Base-by-base conservation (phyloP, 2,888 invertebrate genomes). In the Tetropium fuscum region DNA sequence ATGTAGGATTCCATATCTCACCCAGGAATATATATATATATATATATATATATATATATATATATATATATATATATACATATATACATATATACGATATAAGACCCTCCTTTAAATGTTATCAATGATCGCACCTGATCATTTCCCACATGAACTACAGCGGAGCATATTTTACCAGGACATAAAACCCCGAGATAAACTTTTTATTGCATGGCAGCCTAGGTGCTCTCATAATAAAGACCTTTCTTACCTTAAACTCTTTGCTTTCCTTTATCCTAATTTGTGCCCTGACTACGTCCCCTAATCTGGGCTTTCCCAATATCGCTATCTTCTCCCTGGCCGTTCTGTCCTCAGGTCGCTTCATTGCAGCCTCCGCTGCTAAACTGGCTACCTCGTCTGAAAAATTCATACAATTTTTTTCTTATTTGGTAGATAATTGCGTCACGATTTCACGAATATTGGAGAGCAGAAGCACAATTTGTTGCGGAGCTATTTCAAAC, bases 221-320 rank as follows among this genome's bases (percentile, higher is more conserved):
- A n/a, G 10, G 10, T 25, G 7, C 32, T 11, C 15, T 34, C 10
- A 13, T 30, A 10, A 19, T 41, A 30, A 48, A 56, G 16, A 38
- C 10, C 10, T 19, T 38, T 65, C 83, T 83, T 82, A 96, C 97
- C 91, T 97, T 98, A 83, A 99, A 99, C 84, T 99, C 98, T 83
- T 95, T 95, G 85, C 97, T 98, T 83, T 99, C 99, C 78, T 94
- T 95, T 78, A 99, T 93, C 78, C 95, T 88, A 75, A 99, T 88
- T 84, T 93, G 91, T 58, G 94, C 92, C 72, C 92, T 87, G 68
- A 88, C 88, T 78, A 92, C 87, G 71, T 97, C 97, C 2, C 98
- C 98, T 63, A 95, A 87, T 72, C 93, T 88, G 2, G 99, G 98
- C 76, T 92, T 90, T 22, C 98, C 98, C 83, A 97, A 86, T 78